A percentile compares a stretch with the other conserved stretches of the same genome.
These are phyloP conservation scores for Orchesella cincta DNA, from an alignment of 1,140 invertebrate species.

Conservation along the genomic window DNA sequence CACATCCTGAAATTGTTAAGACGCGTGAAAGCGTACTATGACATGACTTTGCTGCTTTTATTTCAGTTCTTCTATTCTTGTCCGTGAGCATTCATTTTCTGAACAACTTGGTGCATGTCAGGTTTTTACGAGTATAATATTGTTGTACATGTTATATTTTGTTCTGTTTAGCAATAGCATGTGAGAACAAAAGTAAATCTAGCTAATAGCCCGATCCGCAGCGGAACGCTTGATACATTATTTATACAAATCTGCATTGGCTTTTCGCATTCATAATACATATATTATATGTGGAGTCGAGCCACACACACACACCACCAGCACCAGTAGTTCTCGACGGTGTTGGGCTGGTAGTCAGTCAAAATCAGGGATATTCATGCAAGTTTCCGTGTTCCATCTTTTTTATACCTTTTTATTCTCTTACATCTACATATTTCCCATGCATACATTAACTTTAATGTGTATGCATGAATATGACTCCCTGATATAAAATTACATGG, in stretches of 20 bases:
- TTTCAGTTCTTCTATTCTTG: not conserved
- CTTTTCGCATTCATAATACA: not conserved
- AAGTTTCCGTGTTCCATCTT: constrained; percentile 8
- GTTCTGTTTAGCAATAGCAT: not conserved
- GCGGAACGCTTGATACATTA: not conserved
- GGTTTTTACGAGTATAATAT: too few relatives aligned
- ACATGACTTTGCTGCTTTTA: not conserved
- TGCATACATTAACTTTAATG: not conserved
- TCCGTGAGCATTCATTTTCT: not conserved
- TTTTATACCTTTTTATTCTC: not conserved
- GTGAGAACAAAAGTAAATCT: constrained; percentile 14
- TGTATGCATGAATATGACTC: not conserved
- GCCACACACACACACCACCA: too few relatives aligned
- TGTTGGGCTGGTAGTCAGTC: not conserved
- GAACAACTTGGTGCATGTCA: not conserved
- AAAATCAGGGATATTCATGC: constrained; percentile 19
- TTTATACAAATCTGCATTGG: not conserved
- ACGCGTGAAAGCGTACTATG: not conserved
- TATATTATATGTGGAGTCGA: not conserved
- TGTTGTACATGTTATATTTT: not conserved
- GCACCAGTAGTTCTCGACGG: too few relatives aligned
- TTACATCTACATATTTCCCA: not conserved
- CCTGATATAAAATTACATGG: not conserved
- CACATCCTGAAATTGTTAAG: too few relatives aligned
- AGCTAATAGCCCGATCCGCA: constrained; percentile 3